These are phyloP conservation scores for Crocidura indochinensis DNA, from an alignment of 2,797 vertebrate genomes.

Conservation along the genomic window DNA sequence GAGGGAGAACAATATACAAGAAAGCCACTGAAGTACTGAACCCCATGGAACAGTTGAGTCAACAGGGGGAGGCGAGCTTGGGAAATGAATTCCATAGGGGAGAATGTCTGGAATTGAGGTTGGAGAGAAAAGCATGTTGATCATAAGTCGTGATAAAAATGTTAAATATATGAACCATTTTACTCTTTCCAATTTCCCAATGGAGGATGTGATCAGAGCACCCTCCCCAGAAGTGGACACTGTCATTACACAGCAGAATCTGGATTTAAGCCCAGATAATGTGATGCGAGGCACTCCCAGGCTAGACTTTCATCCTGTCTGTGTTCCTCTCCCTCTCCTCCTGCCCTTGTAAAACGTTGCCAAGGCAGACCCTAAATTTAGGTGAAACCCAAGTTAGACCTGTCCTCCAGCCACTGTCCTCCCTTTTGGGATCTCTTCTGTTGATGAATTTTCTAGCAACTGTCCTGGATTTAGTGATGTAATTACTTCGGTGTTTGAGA, in stretches of 20 bases:
- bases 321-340: neutral
- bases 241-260: neutral
- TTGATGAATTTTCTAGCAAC: slow-evolving; percentile 66
- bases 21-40: neutral
- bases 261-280: neutral
- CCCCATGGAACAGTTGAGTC: neutral
- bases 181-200: neutral
- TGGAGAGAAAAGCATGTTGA: neutral
- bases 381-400: neutral
- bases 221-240: neutral
- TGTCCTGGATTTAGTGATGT: slow-evolving; percentile 69
- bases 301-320: neutral
- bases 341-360: neutral
- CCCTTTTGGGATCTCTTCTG: slow-evolving; percentile 59
- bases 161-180: neutral
- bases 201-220: too few species aligned
- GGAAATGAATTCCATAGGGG: neutral
- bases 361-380: neutral
- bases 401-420: neutral
- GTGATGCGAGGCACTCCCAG: neutral
- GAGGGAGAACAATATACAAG: neutral
- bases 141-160: neutral
- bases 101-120: neutral
- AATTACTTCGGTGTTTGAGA: slow-evolving; percentile 84
- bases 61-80: too few species aligned